These are phyloP conservation scores for Henricia sp. DNA, from an alignment of 53 echinoderm and acorn worm genomes.

Conservation along the genomic window DNA sequence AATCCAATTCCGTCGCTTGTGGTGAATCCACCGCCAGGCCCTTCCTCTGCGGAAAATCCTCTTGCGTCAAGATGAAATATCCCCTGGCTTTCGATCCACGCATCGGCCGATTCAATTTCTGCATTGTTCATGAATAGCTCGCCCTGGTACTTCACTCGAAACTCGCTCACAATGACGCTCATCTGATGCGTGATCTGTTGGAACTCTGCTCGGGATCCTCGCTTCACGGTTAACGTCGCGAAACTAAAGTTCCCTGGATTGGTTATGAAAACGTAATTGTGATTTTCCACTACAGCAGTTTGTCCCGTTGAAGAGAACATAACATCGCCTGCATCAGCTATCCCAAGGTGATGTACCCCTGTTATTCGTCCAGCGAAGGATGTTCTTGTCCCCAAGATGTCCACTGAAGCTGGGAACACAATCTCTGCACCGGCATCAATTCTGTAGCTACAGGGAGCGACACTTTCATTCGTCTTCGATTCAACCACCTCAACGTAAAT, in stretches of 20 bases:
- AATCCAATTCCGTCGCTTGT: conserved; percentile 74
- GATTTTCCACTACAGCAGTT: conserved; percentile 83
- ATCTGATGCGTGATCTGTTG: conserved; percentile 73
- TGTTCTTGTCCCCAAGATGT: conserved; percentile 75
- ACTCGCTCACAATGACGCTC: conserved; percentile 73
- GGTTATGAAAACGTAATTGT: conserved; percentile 79
- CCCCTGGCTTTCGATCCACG: conserved; percentile 91
- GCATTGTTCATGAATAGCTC: conserved; percentile 83
- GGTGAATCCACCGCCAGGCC: conserved; percentile 79
- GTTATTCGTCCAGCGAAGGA: conserved; percentile 77
- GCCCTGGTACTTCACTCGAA: conserved; percentile 85
- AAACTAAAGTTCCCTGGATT: conserved; percentile 85
- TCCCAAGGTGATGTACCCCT: conserved; percentile 81
- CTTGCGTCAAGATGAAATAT: conserved; percentile 84
- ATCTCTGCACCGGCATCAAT: conserved; percentile 90
- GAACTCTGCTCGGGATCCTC: conserved; percentile 79
- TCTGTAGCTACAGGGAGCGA: conserved; percentile 84
- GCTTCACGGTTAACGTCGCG: conserved; percentile 77
- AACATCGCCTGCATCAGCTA: conserved; percentile 77
- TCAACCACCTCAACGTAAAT: conserved; percentile 90
- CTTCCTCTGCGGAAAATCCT: conserved; percentile 68
- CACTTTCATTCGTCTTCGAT: conserved; percentile 81
- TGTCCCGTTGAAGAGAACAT: conserved; percentile 81
- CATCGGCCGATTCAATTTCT: conserved; percentile 80
- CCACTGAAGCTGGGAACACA: conserved; percentile 82